These are phyloP conservation scores for Wiebesia pumilae DNA, from an alignment of 1,140 invertebrate species.

Conservation along the genomic window DNA sequence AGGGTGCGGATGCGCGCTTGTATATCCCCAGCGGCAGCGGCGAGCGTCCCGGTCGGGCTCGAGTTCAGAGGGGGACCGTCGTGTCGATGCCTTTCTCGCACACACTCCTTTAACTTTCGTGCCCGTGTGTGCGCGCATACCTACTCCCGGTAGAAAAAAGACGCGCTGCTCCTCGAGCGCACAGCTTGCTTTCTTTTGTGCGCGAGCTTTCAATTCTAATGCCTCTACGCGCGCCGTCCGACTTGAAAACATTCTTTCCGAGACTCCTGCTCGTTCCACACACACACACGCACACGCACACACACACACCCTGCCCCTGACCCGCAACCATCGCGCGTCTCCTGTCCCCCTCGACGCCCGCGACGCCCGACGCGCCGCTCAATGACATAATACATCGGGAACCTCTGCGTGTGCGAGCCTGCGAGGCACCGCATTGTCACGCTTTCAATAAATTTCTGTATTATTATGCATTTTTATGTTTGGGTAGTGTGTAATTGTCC, in stretches of 20 bases:
- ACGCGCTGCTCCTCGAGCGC: slow-evolving; percentile 14
- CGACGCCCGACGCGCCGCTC: background rate
- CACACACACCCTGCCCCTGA: no score
- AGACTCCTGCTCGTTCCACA: background rate
- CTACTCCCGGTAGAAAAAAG: background rate
- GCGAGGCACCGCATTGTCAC: background rate
- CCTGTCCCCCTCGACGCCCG: background rate
- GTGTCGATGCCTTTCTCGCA: slow-evolving; percentile 25
- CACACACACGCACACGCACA: no score
- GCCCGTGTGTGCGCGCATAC: background rate
- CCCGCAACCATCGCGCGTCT: no score
- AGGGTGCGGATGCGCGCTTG: slow-evolving; percentile 26
- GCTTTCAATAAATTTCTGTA: background rate
- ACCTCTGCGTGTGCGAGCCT: background rate
- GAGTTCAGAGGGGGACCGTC: slow-evolving; percentile 1
- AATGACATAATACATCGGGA: slow-evolving; percentile 8
- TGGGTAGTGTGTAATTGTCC: background rate
- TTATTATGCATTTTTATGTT: slow-evolving; percentile 5
- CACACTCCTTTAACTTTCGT: slow-evolving; percentile 22
- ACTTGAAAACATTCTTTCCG: slow-evolving; percentile 24
- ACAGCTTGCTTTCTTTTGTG: slow-evolving; percentile 46
- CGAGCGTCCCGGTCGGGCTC: background rate
- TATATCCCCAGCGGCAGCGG: background rate
- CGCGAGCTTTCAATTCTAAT: slow-evolving; percentile 35
- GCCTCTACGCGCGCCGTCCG: background rate